Evolutionary conservation across 2,113 vertebrate species (phyloP).

Genomic region (Anhinga anhinga): DNA sequence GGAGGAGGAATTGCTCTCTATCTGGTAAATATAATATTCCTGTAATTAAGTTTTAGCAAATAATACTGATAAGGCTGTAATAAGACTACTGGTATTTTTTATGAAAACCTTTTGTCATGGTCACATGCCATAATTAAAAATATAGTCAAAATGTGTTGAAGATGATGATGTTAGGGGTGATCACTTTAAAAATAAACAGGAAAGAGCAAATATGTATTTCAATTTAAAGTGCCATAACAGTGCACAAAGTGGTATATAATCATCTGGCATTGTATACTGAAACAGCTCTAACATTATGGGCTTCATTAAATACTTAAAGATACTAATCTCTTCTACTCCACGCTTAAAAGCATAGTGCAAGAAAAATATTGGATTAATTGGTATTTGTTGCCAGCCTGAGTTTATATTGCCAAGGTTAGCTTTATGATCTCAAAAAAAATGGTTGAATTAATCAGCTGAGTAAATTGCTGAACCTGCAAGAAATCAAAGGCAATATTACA

Average conservation of each 20-base stretch:
- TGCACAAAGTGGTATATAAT: neutral
- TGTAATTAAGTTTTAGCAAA: neutral
- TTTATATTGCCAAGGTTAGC: neutral
- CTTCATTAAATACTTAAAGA: neutral
- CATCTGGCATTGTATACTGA: neutral
- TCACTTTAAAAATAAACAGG: neutral
- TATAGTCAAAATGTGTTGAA: neutral
- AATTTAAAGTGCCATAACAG: neutral
- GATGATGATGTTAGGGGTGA: neutral
- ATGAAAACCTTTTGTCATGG: neutral
- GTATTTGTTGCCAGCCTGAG: neutral
- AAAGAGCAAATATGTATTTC: neutral
- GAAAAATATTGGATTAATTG: neutral
- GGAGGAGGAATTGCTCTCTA: slow-evolving; percentile 95
- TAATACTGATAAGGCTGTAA: neutral
- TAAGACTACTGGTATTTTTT: neutral
- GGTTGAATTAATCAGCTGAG: neutral
- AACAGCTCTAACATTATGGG: neutral
- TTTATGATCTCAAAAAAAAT: neutral
- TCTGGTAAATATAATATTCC: slow-evolving; percentile 80
- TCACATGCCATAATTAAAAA: neutral
- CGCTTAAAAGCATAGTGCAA: neutral
- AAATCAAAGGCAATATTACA: neutral
- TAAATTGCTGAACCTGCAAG: neutral
- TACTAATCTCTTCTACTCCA: neutral